Conservation (phyloP, 1,140 invertebrate species). For the Drosophila subobscura region DNA sequence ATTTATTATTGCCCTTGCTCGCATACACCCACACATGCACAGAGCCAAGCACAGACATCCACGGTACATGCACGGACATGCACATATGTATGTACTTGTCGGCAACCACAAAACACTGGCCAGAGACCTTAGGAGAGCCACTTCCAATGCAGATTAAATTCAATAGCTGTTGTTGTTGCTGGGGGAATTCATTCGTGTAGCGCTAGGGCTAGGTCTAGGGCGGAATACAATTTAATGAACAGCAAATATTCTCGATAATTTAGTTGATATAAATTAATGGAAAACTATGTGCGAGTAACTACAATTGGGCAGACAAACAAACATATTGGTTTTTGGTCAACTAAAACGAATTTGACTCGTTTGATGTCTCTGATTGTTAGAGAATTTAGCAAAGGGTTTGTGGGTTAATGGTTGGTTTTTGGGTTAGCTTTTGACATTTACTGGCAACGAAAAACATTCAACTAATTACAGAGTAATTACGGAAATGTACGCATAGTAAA, state of each 20-base stretch:
- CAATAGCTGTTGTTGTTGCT: too few relatives aligned
- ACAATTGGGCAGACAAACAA: constrained; percentile 22
- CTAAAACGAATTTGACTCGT: not conserved
- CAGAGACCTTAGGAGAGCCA: constrained; percentile 63
- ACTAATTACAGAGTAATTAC: too few relatives aligned
- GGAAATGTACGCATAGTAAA: too few relatives aligned
- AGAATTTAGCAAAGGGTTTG: too few relatives aligned
- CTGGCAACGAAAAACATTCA: too few relatives aligned
- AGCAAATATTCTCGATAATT: constrained; percentile 75
- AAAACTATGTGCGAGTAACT: constrained; percentile 27
- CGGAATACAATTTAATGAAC: constrained; percentile 78
- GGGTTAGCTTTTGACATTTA: too few relatives aligned
- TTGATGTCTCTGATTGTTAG: too few relatives aligned
- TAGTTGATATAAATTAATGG: constrained; percentile 65
- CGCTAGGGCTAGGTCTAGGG: constrained; percentile 44
- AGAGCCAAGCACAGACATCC: not conserved
- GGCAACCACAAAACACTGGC: constrained; percentile 61
- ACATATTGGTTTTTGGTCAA: too few relatives aligned
- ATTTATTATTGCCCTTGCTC: constrained; percentile 74
- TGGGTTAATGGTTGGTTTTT: too few relatives aligned
- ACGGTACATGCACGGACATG: not conserved
- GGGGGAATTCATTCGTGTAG: constrained; percentile 15
- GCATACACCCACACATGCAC: constrained; percentile 22
- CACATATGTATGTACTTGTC: constrained; percentile 52
- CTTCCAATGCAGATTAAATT: constrained; percentile 34